phyloP scores from a whole-genome alignment of 1,140 invertebrate species.

The Leptestheria dahalacensis region DNA sequence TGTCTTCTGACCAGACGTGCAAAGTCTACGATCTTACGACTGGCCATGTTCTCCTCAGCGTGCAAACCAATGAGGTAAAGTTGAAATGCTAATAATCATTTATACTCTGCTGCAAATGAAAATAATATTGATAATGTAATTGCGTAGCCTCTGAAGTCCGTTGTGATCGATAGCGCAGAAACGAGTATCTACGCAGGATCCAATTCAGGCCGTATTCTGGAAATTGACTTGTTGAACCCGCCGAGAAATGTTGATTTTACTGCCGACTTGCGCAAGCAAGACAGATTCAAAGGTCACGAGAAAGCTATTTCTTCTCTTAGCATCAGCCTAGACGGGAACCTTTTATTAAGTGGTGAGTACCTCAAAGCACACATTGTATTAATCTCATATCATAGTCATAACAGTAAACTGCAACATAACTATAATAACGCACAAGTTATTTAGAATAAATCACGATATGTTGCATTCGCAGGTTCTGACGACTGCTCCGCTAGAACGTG shows the following conservation, averaged over 20 bases:
- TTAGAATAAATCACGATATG: background rate
- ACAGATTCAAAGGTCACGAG: slow-evolving; percentile 42
- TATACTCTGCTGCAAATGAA: background rate
- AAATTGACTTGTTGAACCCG: slow-evolving; percentile 45
- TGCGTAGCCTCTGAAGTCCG: slow-evolving; percentile 46
- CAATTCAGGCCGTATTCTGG: slow-evolving; percentile 47
- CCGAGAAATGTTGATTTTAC: slow-evolving; percentile 45
- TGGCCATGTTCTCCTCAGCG: slow-evolving; percentile 41
- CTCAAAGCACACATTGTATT: background rate
- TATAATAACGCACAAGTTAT: too few relatives aligned
- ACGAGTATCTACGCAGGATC: slow-evolving; percentile 55
- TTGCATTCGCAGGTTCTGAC: slow-evolving; percentile 53
- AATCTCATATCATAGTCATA: too few relatives aligned
- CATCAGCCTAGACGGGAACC: slow-evolving; percentile 46
- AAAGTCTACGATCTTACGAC: slow-evolving; percentile 58
- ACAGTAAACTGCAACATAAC: too few relatives aligned
- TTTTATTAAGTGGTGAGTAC: slow-evolving; percentile 46
- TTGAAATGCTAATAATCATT: too few relatives aligned
- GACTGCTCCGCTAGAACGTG: slow-evolving; percentile 59
- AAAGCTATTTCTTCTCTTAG: slow-evolving; percentile 50
- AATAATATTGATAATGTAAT: slow-evolving; percentile 40
- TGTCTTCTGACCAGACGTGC: slow-evolving; percentile 62
- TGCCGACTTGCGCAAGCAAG: slow-evolving; percentile 28
- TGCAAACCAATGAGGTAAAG: slow-evolving; percentile 5
- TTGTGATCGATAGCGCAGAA: slow-evolving; percentile 53